Evolutionary conservation across 2,888 invertebrate genomes (phyloP), one percentile per base, ranked within the genome.

Genomic region (Ormyrus pomaceus): DNA sequence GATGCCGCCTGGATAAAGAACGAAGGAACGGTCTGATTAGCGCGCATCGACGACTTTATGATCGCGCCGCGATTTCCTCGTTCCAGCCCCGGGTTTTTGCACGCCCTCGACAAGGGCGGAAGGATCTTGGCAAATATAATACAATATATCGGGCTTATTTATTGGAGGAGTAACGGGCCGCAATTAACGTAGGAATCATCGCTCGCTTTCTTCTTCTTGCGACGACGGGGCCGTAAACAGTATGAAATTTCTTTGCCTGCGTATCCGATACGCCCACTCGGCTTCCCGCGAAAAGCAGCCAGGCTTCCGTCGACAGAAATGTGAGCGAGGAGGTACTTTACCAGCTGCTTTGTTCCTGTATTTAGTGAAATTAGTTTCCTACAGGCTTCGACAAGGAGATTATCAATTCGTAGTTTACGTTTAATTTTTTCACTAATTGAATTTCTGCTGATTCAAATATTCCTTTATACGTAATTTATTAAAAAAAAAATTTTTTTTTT

Each of bases 81-180:
- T 85, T 83, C 84, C 84, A 82, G 81, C 50, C 48, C 50, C 34
- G 46, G 46, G 13, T 75, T 74, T 74, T 74, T 74, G 48, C 58
- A 75, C 58, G 65, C 72, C 78, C 77, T 70, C 82, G 66, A 71
- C 75, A 46, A 73, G 72, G 82, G 48, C 34, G 61, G 66, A 59
- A 62, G 58, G 65, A 71, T 53, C 46, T 46, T 11, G 45, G 61
- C 34, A 34, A 81, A 77, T 83, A 83, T 80, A 82, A 79, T 82
- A 80, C 84, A 82, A 84, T 83, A 83, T 83, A 83, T 84, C 83
- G 82, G 78, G 77, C 80, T 83, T 82, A 82, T 84, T 84, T 83
- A 83, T 84, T 80, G 82, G 80, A 10, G 80, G 79, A 69, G 80
- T 83, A 84, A 84, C 84, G 83, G 83, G 13, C 65, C 77, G 83